Conservation (phyloP, 2,797 vertebrate genomes). For the Pitangus sulphuratus region DNA sequence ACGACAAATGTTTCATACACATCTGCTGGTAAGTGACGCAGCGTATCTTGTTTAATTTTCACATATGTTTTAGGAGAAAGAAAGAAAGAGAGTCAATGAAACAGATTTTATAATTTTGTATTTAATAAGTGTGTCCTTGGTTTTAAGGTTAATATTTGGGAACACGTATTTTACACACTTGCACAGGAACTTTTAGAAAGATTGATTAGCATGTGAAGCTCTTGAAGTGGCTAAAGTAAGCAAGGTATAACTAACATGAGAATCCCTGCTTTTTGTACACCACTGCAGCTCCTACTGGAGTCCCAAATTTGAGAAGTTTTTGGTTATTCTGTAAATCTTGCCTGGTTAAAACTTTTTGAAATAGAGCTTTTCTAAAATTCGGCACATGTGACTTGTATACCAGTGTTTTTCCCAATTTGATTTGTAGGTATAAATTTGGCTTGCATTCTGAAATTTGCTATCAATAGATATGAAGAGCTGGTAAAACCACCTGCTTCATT, state of each 20-base stretch:
- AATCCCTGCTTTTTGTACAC: background rate
- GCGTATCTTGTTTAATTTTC: background rate
- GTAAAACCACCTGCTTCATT: background rate
- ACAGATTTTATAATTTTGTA: background rate
- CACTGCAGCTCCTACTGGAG: background rate
- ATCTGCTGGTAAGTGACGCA: conserved; percentile 58
- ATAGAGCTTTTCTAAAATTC: background rate
- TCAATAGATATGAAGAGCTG: background rate
- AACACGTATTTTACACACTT: background rate
- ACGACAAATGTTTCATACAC: conserved; percentile 51
- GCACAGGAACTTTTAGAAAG: background rate
- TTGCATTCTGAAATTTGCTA: background rate
- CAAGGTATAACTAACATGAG: background rate
- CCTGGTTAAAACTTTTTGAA: background rate
- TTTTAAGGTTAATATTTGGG: background rate
- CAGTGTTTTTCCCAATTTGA: background rate
- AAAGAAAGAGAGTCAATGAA: background rate
- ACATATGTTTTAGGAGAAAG: background rate
- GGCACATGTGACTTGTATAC: fast-evolving
- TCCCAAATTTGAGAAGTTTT: background rate
- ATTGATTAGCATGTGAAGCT: background rate
- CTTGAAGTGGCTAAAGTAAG: background rate
- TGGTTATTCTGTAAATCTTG: background rate
- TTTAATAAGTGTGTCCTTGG: background rate
- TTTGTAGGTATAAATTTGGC: background rate